Percentiles rank a stretch among this genome's conserved stretches.
Conservation (phyloP, 2,797 vertebrate species). For the Chromobotia macracanthus region DNA sequence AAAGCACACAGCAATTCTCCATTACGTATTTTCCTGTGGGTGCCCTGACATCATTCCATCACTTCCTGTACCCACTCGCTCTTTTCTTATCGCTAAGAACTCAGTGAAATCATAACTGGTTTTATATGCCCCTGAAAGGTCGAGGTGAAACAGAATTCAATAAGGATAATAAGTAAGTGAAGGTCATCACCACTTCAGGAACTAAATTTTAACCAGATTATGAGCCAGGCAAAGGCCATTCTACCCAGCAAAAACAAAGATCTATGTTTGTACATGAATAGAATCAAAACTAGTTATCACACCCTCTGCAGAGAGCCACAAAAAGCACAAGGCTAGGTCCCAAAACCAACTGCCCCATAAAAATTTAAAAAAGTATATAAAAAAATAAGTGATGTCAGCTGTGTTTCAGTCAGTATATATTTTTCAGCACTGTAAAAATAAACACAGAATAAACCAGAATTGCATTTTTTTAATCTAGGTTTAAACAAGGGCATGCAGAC, state of each 20-base stretch:
- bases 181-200: conserved; percentile 43
- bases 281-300: conserved; percentile 34
- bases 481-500: no score
- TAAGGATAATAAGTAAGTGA: conserved; percentile 15
- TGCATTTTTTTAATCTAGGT: no score
- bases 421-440: no score
- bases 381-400: no score
- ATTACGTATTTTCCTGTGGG: conserved; percentile 27
- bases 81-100: conserved; percentile 41
- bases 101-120: neutral
- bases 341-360: no score
- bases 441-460: no score
- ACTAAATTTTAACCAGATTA: conserved; percentile 32
- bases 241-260: conserved; percentile 32
- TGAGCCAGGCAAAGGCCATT: conserved; percentile 35
- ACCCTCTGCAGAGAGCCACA: neutral
- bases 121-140: conserved; percentile 26
- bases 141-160: conserved; percentile 11
- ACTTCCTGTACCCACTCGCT: conserved; percentile 33
- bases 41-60: conserved; percentile 37
- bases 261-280: conserved; percentile 33
- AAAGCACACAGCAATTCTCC: conserved; percentile 25
- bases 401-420: no score
- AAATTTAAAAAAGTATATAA: no score
- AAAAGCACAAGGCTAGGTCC: no score